Base-by-base conservation (phyloP, 2,113 vertebrate species). In the Pelusios castaneus region DNA sequence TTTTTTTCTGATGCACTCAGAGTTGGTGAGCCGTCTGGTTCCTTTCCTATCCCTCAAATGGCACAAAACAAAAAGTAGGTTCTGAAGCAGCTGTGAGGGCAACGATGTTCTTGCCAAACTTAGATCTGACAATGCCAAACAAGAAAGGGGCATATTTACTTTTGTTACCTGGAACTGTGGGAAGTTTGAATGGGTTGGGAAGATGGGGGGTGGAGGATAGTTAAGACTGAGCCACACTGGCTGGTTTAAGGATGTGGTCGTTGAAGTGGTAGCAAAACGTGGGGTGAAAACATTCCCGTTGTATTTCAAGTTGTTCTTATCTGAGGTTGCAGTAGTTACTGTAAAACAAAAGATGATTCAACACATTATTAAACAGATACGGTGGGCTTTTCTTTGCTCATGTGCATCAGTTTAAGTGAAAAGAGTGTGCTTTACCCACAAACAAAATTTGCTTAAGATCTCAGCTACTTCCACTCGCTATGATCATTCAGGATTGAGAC, bases 81-180 rank as follows among this genome's bases (percentile, higher is more conserved):
- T 17, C 29, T 25, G n/a, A 1, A 31, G 29, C 9, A 6, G 19
- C 16, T 34, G 31, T 29, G 86, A 49, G 14, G 14, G 49, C 17
- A 80, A 55, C 63, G 43, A 38, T 1, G 17, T 17, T n/a, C 12
- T 14, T 63, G 41, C 5, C 25, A 5, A 0, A 0, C 3, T 47
- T 5, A 21, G 11, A 11, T 27, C 19, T 54, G 17, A 5, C 4
- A 11, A 43, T 43, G 22, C 10, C 22, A 27, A 8, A 45, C 3
- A 2, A 43, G 73, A 38, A 88, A n/a, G 4, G 2, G 6, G 31
- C 1, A 7, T 38, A 13, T 27, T 5, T 80, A 8, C 0, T 1
- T 77, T 45, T 82, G 1, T 97, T 97, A 98, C 97, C 97, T 98
- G 97, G 5, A 97, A 95, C 31, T 96, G 95, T 2, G 94, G 89